Base-by-base conservation (phyloP, 2,113 vertebrate species). In the Callipepla squamata region DNA sequence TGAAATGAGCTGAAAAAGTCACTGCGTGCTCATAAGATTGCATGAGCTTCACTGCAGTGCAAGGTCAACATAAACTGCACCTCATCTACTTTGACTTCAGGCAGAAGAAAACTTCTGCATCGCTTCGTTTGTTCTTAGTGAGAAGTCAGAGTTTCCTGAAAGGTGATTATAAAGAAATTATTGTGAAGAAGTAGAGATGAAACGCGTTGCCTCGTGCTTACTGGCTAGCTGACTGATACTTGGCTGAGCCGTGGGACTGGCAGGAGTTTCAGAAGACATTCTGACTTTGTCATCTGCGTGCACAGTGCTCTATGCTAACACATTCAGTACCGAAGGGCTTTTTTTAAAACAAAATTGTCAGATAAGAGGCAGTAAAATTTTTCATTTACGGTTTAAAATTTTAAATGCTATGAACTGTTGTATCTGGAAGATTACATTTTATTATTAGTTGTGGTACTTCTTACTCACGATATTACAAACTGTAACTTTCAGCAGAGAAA, bases 371-470 rank as follows among this genome's bases (percentile, higher is more conserved):
- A 69, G 13, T 38, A 77, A 83, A 79, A 48, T 48, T 81, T 90
- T 68, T 63, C n/a, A 86, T 67, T 59, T 66, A 48, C 68, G 34
- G 40, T 65, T 63, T 76, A n/a, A 68, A 65, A 78, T 19, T 15
- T 30, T 20, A 80, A 58, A 34, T 47, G 23, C 48, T 11, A 26
- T 63, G 42, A 62, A 62, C 22, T 59, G 68, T 44, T 68, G 69
- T 62, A 87, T 92, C 36, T 30, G 73, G 66, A 8, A 87, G 19
- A 23, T 93, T 73, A n/a, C 12, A 17, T 79, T 94, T 95, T 80
- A 92, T 84, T 73, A 23, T 42, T 74, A 32, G 45, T 38, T 70
- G 22, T 47, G n/a, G 72, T 12, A 51, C 28, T 68, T 76, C 18
- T 55, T 55, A 17, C 38, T 73, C 21, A 9, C 72, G 51, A 36